phyloP scores from a whole-genome alignment of 1,140 invertebrate genomes.

The Drosophila pectinifera region DNA sequence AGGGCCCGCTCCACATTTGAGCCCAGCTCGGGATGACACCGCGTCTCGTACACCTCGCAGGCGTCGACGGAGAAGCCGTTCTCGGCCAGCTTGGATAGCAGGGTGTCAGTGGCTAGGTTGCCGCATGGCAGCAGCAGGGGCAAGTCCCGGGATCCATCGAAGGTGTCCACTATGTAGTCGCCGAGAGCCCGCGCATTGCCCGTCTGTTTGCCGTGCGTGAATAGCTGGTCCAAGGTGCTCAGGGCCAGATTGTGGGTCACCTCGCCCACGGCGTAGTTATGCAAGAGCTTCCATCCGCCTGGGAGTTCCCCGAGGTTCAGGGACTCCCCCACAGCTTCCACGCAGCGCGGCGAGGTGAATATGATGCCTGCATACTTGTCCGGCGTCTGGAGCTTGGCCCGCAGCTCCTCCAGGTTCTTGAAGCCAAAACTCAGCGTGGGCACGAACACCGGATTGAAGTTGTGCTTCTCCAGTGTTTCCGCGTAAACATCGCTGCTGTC shows the following conservation, averaged over 20 bases:
- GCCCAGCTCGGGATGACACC: constrained; percentile 83
- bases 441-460: constrained; percentile 86
- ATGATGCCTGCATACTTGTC: constrained; percentile 86
- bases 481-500: constrained; percentile 86
- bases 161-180: constrained; percentile 85
- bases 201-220: constrained; percentile 85
- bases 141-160: constrained; percentile 71
- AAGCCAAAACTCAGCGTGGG: constrained; percentile 86
- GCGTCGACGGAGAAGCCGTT: constrained; percentile 85
- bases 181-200: constrained; percentile 86
- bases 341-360: constrained; percentile 86
- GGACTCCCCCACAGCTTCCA: constrained; percentile 85
- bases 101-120: constrained; percentile 85
- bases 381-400: constrained; percentile 78
- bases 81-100: constrained; percentile 84
- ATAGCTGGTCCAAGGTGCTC: constrained; percentile 85
- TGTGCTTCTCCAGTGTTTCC: constrained; percentile 84
- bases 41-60: constrained; percentile 86
- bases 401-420: constrained; percentile 84
- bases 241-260: constrained; percentile 85
- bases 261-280: constrained; percentile 86
- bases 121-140: constrained; percentile 86
- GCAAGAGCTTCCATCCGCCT: constrained; percentile 85
- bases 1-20: constrained; percentile 85
- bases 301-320: constrained; percentile 84